Evolutionary conservation across 2,888 invertebrate species (phyloP).

Genomic region (Agriotes lineatus): DNA sequence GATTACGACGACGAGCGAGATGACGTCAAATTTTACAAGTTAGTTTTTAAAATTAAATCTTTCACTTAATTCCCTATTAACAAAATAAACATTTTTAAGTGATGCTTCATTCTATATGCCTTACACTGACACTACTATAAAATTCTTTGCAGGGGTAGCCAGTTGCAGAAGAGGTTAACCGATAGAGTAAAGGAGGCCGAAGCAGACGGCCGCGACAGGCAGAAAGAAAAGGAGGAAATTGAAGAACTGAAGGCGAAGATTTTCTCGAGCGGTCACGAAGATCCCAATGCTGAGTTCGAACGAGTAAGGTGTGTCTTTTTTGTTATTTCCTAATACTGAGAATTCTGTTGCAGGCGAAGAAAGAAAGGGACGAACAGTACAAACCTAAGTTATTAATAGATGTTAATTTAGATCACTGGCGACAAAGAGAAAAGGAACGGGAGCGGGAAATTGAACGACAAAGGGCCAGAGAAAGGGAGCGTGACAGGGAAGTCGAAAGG

Average conservation of each 20-base stretch:
- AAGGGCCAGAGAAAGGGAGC: slow-evolving; percentile 79
- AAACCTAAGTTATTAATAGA: slow-evolving; percentile 85
- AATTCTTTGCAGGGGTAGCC: slow-evolving; percentile 83
- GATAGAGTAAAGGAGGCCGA: slow-evolving; percentile 96
- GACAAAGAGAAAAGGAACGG: slow-evolving; percentile 72
- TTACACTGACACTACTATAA: too few species aligned
- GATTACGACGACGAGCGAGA: slow-evolving; percentile 99
- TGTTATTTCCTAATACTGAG: slow-evolving; percentile 3
- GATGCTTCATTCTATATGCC: too few species aligned
- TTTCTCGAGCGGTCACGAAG: slow-evolving; percentile 76
- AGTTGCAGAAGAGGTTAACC: slow-evolving; percentile 89
- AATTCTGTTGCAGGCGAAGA: slow-evolving; percentile 68
- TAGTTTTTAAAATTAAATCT: slow-evolving; percentile 59
- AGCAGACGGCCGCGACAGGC: slow-evolving; percentile 89
- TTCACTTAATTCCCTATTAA: too few species aligned
- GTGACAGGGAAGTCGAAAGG: slow-evolving; percentile 88
- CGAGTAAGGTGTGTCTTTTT: slow-evolving; percentile 65
- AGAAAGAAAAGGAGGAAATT: slow-evolving; percentile 89
- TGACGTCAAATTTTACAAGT: slow-evolving; percentile 97
- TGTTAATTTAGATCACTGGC: slow-evolving; percentile 73
- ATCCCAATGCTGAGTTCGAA: slow-evolving; percentile 75
- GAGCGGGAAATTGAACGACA: slow-evolving; percentile 68
- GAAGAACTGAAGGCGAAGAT: slow-evolving; percentile 85
- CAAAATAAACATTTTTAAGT: too few species aligned
- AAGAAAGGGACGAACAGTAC: slow-evolving; percentile 85